Conservation (phyloP, 1,140 invertebrate species). For the Drosophila trapezifrons region DNA sequence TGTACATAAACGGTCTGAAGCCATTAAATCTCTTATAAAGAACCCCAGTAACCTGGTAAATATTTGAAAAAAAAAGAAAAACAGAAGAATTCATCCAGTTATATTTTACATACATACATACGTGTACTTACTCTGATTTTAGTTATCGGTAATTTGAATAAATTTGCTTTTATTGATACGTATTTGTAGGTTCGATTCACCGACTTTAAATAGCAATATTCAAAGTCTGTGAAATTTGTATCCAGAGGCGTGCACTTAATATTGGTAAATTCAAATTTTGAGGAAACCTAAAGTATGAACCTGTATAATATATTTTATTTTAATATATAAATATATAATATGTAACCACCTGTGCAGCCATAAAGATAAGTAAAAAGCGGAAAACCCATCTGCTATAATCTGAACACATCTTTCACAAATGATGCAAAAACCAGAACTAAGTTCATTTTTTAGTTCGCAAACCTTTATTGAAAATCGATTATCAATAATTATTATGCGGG, state of each 20-base stretch:
- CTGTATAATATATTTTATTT: neutral
- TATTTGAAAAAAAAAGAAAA: too few relatives aligned
- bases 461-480: neutral
- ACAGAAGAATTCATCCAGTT: too few relatives aligned
- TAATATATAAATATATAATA: neutral
- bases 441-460: neutral
- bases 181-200: conserved; percentile 24
- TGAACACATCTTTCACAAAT: neutral
- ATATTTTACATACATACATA: neutral
- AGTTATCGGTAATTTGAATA: neutral
- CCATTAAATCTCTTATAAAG: neutral
- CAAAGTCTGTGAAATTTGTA: neutral
- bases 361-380: neutral
- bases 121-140: conserved; percentile 2
- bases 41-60: neutral
- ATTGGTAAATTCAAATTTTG: conserved; percentile 18
- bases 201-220: conserved; percentile 18
- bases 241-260: conserved; percentile 14
- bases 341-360: neutral
- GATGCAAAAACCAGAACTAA: neutral
- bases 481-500: neutral
- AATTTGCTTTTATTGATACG: neutral
- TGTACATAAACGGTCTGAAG: too few relatives aligned
- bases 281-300: neutral
- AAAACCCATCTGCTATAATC: neutral